Evolutionary conservation across 2,888 invertebrate species (phyloP).

Genomic region (Eupithecia abbreviata): DNA sequence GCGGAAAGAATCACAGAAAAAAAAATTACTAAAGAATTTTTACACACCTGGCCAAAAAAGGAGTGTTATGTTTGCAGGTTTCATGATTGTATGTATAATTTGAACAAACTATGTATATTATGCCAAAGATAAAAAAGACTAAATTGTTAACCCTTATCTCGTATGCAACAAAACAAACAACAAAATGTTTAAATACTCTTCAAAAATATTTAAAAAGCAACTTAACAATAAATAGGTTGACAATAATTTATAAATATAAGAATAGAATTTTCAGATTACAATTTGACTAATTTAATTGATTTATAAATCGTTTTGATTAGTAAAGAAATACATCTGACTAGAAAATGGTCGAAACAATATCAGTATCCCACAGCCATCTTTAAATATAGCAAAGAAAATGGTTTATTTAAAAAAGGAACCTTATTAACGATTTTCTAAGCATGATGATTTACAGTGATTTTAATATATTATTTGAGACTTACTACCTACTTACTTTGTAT

Average conservation of each 20-base stretch:
- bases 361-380: slow-evolving; percentile 8
- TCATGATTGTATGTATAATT: neutral
- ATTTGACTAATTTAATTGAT: slow-evolving; percentile 3
- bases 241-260: neutral
- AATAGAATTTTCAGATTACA: neutral
- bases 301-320: slow-evolving; percentile 37
- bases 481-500: neutral
- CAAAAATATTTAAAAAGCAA: neutral
- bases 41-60: neutral
- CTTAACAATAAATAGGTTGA: neutral
- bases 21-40: neutral
- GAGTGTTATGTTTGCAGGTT: neutral
- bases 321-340: slow-evolving; percentile 65
- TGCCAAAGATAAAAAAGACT: neutral
- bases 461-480: neutral
- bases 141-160: neutral
- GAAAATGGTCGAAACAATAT: slow-evolving; percentile 57
- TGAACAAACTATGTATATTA: neutral
- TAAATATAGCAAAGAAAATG: neutral
- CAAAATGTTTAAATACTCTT: neutral
- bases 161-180: neutral
- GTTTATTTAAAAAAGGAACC: neutral
- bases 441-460: neutral
- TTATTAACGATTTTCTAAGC: neutral
- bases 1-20: neutral